These are phyloP conservation scores for Aethina tumida DNA, from an alignment of 1,140 invertebrate species.

Conservation along the genomic window DNA sequence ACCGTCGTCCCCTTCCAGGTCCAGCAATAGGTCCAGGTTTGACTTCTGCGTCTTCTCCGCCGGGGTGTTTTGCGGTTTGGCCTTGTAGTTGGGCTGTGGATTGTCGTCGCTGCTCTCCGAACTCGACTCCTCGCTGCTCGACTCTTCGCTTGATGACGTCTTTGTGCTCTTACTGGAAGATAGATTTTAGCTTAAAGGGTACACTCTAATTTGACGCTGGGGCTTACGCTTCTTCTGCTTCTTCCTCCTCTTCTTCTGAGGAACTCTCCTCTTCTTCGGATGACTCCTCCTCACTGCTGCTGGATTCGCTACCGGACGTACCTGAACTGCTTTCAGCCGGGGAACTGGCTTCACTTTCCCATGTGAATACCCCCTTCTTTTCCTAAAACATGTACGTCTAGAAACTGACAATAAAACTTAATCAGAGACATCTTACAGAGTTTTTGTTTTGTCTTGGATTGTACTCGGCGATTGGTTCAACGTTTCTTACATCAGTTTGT, in stretches of 20 bases:
- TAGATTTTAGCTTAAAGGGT: too few relatives aligned
- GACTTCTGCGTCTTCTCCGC: conserved; percentile 35
- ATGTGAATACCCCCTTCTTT: conserved; percentile 23
- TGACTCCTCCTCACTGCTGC: conserved; percentile 25
- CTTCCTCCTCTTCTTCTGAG: conserved; percentile 19
- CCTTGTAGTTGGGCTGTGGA: conserved; percentile 2
- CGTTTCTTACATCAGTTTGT: conserved; percentile 68
- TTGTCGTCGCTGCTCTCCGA: conserved; percentile 9
- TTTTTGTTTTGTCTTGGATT: conserved; percentile 18
- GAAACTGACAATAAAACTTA: not conserved
- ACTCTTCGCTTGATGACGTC: conserved; percentile 18
- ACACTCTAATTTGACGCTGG: too few relatives aligned
- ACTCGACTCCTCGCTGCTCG: conserved; percentile 16
- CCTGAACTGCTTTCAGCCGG: conserved; percentile 14
- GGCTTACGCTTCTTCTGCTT: conserved; percentile 23
- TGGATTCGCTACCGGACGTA: conserved; percentile 21
- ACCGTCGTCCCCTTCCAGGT: conserved; percentile 56
- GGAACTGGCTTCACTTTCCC: conserved; percentile 24
- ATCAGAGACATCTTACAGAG: conserved; percentile 14
- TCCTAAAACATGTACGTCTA: conserved; percentile 18
- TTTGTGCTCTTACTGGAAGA: too few relatives aligned
- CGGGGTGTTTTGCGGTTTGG: conserved; percentile 11
- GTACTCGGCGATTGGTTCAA: conserved; percentile 43
- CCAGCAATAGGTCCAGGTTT: conserved; percentile 73
- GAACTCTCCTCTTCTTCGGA: conserved; percentile 21